A percentile compares a stretch with the other conserved stretches of the same genome.
Conservation (phyloP, 2,797 vertebrate genomes). For the Myiotriccus ornatus region DNA sequence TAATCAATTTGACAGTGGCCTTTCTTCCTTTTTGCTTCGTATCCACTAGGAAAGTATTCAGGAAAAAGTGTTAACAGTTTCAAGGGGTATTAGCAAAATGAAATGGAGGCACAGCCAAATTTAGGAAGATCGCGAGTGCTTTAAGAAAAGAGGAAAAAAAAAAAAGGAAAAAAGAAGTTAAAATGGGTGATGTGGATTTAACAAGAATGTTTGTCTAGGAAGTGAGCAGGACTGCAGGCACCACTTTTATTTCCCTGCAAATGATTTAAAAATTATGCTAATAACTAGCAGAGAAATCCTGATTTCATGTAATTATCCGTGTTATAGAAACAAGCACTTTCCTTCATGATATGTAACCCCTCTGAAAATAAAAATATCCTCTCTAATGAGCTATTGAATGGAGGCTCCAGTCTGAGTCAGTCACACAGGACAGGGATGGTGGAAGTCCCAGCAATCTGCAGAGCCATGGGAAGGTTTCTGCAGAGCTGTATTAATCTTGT, state of each 20-base stretch:
- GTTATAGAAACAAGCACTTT: neutral
- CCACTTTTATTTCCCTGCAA: neutral
- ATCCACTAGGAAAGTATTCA: slow-evolving; percentile 75
- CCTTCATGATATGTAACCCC: neutral
- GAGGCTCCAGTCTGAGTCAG: neutral
- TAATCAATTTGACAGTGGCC: slow-evolving; percentile 82
- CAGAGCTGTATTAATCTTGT: neutral
- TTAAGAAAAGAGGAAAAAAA: neutral
- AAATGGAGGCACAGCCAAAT: slow-evolving; percentile 63
- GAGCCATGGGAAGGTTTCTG: neutral
- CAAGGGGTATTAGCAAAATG: slow-evolving; percentile 65
- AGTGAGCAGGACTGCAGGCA: neutral
- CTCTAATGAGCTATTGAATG: neutral
- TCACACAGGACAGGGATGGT: neutral
- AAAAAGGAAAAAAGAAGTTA: neutral
- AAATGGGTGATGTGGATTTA: slow-evolving; percentile 28
- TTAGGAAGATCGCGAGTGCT: slow-evolving; percentile 23
- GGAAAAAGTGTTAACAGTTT: slow-evolving; percentile 74
- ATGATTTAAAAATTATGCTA: neutral
- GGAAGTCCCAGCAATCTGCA: neutral
- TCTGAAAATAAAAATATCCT: neutral
- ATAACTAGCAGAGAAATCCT: neutral
- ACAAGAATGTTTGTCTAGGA: slow-evolving; percentile 37
- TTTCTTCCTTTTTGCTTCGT: slow-evolving; percentile 74
- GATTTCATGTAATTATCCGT: neutral